Evolutionary conservation across 2,888 invertebrate genomes (phyloP).

Genomic region (Oasisia sp.): DNA sequence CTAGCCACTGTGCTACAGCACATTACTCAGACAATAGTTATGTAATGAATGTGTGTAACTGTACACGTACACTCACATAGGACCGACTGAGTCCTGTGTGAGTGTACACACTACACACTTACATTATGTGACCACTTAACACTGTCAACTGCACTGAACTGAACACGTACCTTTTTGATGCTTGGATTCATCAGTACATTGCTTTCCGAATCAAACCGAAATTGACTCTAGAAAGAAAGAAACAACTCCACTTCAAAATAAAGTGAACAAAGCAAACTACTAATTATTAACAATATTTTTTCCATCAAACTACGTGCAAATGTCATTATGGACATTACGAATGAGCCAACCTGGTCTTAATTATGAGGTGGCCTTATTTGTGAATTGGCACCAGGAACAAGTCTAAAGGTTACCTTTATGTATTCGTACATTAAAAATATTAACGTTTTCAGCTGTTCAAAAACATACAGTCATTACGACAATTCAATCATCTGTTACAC

Average conservation of each 20-base stretch:
- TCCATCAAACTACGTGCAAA: not conserved
- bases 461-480: too few species aligned
- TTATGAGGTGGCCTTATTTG: not conserved
- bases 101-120: too few species aligned
- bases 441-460: too few species aligned
- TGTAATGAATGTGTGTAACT: too few species aligned
- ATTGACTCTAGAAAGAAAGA: constrained; percentile 87
- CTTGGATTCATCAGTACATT: constrained; percentile 36
- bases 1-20: too few species aligned
- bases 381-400: not conserved
- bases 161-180: constrained; percentile 31
- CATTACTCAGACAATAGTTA: too few species aligned
- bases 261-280: not conserved
- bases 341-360: not conserved
- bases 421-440: too few species aligned
- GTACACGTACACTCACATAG: too few species aligned
- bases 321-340: not conserved
- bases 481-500: too few species aligned
- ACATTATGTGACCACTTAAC: not conserved
- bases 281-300: not conserved
- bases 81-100: too few species aligned
- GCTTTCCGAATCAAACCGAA: constrained; percentile 99
- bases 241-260: constrained; percentile 35
- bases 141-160: not conserved
- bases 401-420: too few species aligned